Evolutionary conservation across 2,797 vertebrate species (phyloP).

Genomic region (Spatula versicolor): DNA sequence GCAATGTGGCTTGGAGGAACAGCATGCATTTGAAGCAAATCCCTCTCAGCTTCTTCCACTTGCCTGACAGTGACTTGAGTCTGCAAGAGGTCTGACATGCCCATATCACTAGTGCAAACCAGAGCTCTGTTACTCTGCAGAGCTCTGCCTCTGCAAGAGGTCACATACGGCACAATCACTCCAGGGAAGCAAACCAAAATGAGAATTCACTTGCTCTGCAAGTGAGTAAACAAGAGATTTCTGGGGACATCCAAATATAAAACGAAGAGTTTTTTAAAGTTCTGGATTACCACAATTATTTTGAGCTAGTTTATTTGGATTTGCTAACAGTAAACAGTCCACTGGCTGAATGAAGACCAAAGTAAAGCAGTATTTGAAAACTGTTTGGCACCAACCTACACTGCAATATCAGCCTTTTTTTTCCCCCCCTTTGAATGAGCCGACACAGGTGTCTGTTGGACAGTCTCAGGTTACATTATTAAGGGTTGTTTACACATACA

Average conservation of each 20-base stretch:
- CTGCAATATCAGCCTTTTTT: conserved; percentile 13
- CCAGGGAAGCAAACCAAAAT: not conserved
- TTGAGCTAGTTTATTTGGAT: not conserved
- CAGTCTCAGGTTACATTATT: conserved; percentile 17
- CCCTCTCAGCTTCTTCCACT: not conserved
- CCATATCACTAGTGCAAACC: not conserved
- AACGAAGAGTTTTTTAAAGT: not conserved
- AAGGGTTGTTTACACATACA: conserved; percentile 24
- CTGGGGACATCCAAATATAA: not conserved
- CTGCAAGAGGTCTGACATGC: not conserved
- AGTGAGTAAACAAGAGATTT: not conserved
- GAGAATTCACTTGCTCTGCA: not conserved
- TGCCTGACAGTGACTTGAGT: not conserved
- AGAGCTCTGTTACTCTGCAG: not conserved
- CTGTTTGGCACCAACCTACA: conserved; percentile 14
- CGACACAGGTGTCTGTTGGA: not conserved
- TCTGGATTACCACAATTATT: not conserved
- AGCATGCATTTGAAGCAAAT: not conserved
- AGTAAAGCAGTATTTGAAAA: not conserved
- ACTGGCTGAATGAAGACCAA: conserved; percentile 34
- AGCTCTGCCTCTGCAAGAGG: not conserved
- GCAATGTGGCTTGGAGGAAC: not conserved
- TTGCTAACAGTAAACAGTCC: not conserved
- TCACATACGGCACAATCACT: accelerated
- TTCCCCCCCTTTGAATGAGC: not conserved